Conservation (phyloP, 2,888 invertebrate species). For the Melinaea marsaeus region DNA sequence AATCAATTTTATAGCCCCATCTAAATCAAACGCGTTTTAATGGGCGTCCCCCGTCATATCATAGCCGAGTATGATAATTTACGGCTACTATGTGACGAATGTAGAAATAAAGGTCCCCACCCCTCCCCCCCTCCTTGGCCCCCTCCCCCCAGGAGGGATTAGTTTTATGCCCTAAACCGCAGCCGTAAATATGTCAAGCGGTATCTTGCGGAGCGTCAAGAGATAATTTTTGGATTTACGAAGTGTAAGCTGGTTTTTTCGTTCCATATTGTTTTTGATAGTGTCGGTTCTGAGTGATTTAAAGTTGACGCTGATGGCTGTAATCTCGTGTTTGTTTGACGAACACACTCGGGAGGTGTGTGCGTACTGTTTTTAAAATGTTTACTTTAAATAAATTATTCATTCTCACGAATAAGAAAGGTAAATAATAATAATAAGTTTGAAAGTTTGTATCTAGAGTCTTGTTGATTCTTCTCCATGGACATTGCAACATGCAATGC, state of each 20-base stretch:
- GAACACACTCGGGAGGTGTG: not conserved
- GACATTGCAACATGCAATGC: no score
- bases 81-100: conserved; percentile 79
- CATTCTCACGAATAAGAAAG: no score
- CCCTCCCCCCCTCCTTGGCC: conserved; percentile 51
- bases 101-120: conserved; percentile 76
- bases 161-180: conserved; percentile 73
- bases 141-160: conserved; percentile 54
- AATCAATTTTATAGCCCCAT: conserved; percentile 80
- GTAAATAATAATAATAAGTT: no score
- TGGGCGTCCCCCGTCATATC: conserved; percentile 79
- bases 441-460: no score
- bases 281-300: conserved; percentile 39
- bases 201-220: conserved; percentile 65
- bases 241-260: conserved; percentile 44
- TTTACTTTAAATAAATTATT: no score
- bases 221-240: conserved; percentile 76
- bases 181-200: conserved; percentile 75
- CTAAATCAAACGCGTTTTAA: conserved; percentile 80
- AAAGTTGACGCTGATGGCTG: conserved; percentile 29
- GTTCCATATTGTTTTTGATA: conserved; percentile 43
- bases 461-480: no score
- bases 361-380: no score
- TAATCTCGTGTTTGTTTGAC: conserved; percentile 17
- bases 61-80: conserved; percentile 79